Conservation (phyloP, 30 jellyfish, hydroid and myxozoan species). For the Aurelia sp. region DNA sequence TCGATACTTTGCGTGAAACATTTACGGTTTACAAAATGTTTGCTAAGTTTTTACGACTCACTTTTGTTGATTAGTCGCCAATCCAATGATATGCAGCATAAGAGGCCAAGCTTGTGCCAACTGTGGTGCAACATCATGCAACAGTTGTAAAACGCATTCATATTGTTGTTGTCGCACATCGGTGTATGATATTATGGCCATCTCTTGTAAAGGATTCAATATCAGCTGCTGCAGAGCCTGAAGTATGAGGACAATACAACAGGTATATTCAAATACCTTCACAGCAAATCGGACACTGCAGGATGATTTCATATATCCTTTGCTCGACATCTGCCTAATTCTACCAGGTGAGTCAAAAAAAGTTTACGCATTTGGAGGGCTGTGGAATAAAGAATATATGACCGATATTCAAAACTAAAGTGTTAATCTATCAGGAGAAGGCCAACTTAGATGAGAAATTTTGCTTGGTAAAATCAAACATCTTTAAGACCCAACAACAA, state of each 20-base stretch:
- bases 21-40: too few species aligned
- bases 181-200: constrained; percentile 76
- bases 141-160: constrained; percentile 83
- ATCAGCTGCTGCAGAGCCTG: constrained; percentile 88
- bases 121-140: constrained; percentile 90
- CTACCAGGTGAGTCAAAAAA: too few species aligned
- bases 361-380: too few species aligned
- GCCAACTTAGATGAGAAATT: too few species aligned
- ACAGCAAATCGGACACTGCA: background rate
- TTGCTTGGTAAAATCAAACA: too few species aligned
- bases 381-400: too few species aligned
- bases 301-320: too few species aligned
- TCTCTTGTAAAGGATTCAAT: constrained; percentile 90
- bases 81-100: constrained; percentile 86
- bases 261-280: background rate
- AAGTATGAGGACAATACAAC: background rate
- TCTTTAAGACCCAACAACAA: too few species aligned
- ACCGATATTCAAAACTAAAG: too few species aligned
- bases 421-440: too few species aligned
- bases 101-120: constrained; percentile 95
- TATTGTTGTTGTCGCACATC: constrained; percentile 95
- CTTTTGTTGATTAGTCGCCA: constrained; percentile 97
- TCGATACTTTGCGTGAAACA: too few species aligned
- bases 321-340: too few species aligned
- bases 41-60: background rate